Evolutionary conservation across 1,140 invertebrate species (phyloP), one percentile per base, ranked within the genome.

Genomic region (Lasaia peninsularis): DNA sequence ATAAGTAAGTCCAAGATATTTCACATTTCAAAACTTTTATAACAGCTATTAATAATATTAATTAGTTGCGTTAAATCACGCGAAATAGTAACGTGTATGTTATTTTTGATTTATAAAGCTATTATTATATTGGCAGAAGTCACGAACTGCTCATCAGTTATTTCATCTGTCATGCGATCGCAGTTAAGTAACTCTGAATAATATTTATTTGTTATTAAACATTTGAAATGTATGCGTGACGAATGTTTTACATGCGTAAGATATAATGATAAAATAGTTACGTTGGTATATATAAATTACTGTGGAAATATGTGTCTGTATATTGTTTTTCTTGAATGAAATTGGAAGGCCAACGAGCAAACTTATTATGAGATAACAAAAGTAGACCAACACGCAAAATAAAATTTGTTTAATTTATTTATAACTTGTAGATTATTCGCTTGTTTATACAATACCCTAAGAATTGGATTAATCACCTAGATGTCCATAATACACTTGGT

Each of bases 61-160:
- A 44, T 44, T 44, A 44, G 16, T 3, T 18, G 18, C 40, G 40
- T 44, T 44, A 18, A 44, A 44, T 44, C 40, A 44, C 40, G 40
- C 40, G 40, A 44, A 44, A 44, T 44, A 44, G 40, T 44, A 18
- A 44, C 40, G 40, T 44, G 40, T 44, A 44, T 44, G 40, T 44
- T 44, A 44, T 44, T 44, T 18, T 44, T 44, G 40, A 44, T 44
- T 44, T 44, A 44, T 44, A 44, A 37, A 48, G 40, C 40, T 48
- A 48, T 48, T 48, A 48, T 48, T 48, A 48, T 48, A 48, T 48
- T 48, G 40, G 40, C 4, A 48, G 40, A 48, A 48, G 44, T 48
- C 44, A 48, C 44, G 44, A 11, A 20, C 5, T 2, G 44, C 44
- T 24, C 44, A 48, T 48, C 44, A 24, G 11, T 20, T 48, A 20